phyloP scores from a whole-genome alignment of 2,797 vertebrate genomes.

The Carcharodon carcharias region DNA sequence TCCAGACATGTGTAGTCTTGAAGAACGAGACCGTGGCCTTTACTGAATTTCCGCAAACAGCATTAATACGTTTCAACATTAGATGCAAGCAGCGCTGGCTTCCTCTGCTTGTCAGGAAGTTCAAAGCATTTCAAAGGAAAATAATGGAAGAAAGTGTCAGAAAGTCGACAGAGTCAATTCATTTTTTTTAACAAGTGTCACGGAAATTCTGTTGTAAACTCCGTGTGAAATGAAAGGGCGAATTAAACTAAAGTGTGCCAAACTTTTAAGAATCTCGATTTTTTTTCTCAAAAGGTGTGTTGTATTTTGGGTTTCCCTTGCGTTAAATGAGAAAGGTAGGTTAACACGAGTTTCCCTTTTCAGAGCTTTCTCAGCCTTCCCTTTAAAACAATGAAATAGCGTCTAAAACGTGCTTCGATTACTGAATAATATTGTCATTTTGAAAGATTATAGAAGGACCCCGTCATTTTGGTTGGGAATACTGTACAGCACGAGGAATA shows the following conservation, averaged over 20 bases:
- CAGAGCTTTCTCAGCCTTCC: background rate
- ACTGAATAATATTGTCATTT: background rate
- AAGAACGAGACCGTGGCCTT: slow-evolving; percentile 23
- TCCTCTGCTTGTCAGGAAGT: background rate
- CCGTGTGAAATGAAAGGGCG: background rate
- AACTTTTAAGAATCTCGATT: background rate
- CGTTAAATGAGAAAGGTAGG: background rate
- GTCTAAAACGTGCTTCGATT: background rate
- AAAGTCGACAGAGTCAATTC: background rate
- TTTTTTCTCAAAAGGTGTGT: background rate
- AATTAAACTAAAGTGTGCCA: background rate
- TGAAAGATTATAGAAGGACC: background rate
- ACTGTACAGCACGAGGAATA: background rate
- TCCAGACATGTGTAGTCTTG: slow-evolving; percentile 27
- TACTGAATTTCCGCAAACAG: background rate
- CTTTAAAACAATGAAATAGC: background rate
- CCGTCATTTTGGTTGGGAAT: background rate
- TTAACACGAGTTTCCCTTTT: background rate
- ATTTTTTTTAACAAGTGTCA: background rate
- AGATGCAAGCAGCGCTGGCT: background rate
- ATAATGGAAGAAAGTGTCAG: background rate
- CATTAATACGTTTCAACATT: background rate
- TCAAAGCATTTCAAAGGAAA: slow-evolving; percentile 1
- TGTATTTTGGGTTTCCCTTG: too few species aligned
- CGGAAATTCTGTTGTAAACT: background rate